Base-by-base conservation (phyloP, 2,113 vertebrate genomes). In the Sardina pilchardus region DNA sequence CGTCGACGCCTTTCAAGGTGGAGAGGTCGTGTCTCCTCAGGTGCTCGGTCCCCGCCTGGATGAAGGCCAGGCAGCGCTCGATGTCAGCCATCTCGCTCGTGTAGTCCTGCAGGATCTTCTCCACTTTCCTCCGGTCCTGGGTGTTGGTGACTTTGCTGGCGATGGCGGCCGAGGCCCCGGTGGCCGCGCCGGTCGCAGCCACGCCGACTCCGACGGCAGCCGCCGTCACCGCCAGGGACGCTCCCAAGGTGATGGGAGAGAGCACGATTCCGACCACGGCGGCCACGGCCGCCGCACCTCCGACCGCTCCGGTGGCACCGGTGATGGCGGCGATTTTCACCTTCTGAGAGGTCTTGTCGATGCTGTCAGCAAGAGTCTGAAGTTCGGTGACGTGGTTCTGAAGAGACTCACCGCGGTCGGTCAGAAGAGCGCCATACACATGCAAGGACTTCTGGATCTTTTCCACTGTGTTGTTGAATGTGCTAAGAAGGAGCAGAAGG, bases 321-420 rank as follows among this genome's bases (percentile, higher is more conserved):
- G 90, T 90, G 53, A 94, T 91, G 56, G 88, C 91, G 39, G 91
- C 92, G 0, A 94, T 90, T 81, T 90, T 91, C 7, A 90, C 89
- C 9, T 85, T 85, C 67, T 89, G 93, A 81, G 89, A 88, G 48
- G 89, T 84, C 34, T 89, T 88, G 78, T 85, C 83, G 3, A 91
- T 8, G 10, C 82, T 84, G 47, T 90, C 81, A 0, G 91, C 92
- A 43, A 91, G 89, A 17, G n/a, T 87, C 50, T 67, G 45, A 36
- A 91, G 88, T 1, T 91, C 85, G 0, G 36, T 87, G 59, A 91
- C 88, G 82, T 59, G 14, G 83, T 89, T 14, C 85, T 75, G 0
- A 93, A 81, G 7, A 1, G 50, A 53, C 50, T 53, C 50, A 19
- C 50, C 50, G 16, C 50, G 50, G 3, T 53, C 50, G 17, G 50